Conservation (phyloP, 2,888 invertebrate species). For the Phytoseiulus persimilis region DNA sequence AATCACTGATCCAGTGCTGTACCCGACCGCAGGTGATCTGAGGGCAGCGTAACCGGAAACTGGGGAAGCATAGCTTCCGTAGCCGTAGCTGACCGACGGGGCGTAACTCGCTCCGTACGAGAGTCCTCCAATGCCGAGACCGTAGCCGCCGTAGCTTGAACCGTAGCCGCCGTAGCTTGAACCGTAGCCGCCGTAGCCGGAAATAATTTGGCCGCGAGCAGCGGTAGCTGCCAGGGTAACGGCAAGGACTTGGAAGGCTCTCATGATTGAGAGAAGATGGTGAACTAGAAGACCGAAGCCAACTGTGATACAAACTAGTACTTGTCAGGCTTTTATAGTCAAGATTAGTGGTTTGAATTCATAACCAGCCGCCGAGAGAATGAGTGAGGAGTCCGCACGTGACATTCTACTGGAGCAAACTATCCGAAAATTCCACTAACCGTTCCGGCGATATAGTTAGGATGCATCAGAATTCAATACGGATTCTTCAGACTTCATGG, state of each 20-base stretch:
- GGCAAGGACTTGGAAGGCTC: constrained; percentile 31
- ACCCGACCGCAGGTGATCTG: not conserved
- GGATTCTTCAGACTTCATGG: not conserved
- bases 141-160: not conserved
- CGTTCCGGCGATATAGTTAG: not conserved
- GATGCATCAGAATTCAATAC: not conserved
- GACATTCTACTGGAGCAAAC: not conserved
- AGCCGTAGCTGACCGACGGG: constrained; percentile 13
- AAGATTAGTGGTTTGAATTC: not conserved
- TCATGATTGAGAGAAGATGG: constrained; percentile 31
- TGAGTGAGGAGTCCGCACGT: constrained; percentile 5
- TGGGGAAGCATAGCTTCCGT: not conserved
- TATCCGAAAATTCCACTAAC: not conserved
- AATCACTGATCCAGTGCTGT: not conserved
- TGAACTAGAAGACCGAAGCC: constrained; percentile 33
- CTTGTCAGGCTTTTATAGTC: constrained; percentile 30
- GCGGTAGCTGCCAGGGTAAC: constrained; percentile 21
- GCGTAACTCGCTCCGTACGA: constrained; percentile 18
- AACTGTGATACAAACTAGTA: constrained; percentile 30
- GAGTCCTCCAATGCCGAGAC: constrained; percentile 23
- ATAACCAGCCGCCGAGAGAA: not conserved
- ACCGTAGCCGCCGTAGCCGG: constrained; percentile 35
- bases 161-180: not conserved
- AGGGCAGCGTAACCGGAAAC: not conserved
- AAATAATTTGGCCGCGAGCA: constrained; percentile 12